These are phyloP conservation scores for Herpetotheres cachinnans DNA, from an alignment of 2,113 vertebrate species.

Conservation along the genomic window DNA sequence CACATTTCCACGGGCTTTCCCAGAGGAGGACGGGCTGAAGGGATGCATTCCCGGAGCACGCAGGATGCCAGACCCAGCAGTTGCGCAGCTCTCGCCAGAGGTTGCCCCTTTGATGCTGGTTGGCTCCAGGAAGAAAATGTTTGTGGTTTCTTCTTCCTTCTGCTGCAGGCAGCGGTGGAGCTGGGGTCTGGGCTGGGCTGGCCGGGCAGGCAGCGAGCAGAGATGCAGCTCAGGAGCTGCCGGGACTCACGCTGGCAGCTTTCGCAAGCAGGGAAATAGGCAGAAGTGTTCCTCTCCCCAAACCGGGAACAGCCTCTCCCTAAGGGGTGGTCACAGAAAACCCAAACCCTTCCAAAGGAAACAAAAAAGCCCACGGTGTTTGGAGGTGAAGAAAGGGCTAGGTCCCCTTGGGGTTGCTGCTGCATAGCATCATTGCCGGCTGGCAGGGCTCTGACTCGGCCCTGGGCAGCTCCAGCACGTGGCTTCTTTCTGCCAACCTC, in stretches of 20 bases:
- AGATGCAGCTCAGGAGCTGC: not conserved
- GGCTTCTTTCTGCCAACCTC: not conserved
- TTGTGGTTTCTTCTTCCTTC: not conserved
- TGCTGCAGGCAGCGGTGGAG: not conserved
- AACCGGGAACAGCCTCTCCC: not conserved
- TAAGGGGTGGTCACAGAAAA: not conserved
- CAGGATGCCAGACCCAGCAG: not conserved
- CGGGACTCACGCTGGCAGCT: not conserved
- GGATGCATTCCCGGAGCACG: not conserved
- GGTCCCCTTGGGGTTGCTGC: not conserved
- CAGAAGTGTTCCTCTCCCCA: not conserved
- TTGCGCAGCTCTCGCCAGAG: not conserved
- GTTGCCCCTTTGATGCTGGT: not conserved
- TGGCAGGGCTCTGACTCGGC: not conserved
- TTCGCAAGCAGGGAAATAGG: not conserved
- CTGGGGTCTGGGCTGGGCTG: not conserved
- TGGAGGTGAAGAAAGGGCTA: not conserved
- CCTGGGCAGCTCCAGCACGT: rapidly evolving
- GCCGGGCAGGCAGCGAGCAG: not conserved
- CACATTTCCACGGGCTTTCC: not conserved
- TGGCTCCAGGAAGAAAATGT: not conserved
- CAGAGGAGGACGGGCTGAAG: not conserved
- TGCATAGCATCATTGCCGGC: rapidly evolving
- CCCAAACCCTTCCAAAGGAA: not conserved
- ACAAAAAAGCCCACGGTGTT: rapidly evolving